Base-by-base conservation (phyloP, 2,797 vertebrate genomes). In the Sebastolobus altivelis region DNA sequence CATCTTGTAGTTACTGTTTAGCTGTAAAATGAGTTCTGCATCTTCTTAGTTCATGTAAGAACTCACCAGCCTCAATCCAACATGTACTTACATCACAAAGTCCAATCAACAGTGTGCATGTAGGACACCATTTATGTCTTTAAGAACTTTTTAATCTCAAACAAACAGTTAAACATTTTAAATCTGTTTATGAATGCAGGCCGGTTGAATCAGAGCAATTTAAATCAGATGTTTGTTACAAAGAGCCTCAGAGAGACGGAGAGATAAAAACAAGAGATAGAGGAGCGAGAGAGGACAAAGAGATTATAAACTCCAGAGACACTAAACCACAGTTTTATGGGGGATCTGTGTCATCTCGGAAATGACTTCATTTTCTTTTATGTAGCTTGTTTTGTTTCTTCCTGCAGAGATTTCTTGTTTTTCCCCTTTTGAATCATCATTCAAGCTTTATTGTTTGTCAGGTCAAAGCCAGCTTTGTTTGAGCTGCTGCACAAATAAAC, bases 211-310 rank as follows among this genome's bases (percentile, higher is more conserved):
- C 46, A 49, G 16, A 49, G 14, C 37, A 37, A 20, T 54, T 63
- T 22, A 52, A 59, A 65, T 69, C n/a, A 6, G 46, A 65, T 33
- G 31, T 80, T 70, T 22, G 52, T 31, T 5, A 55, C 70, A 60
- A 27, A 74, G 56, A 16, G 29, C 11, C 72, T 62, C 46, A 25
- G 55, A 69, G 58, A 68, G 43, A 8, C 49, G 49, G 46, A 66
- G n/a, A 72, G 40, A 77, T 22, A n/a, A 65, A 65, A 66, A 83
- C 52, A 74, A 10, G 38, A 77, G 82, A 77, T 60, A 43, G 31
- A 1, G 8, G n/a, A 83, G 43, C 31, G 78, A 73, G 71, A 79
- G 56, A 55, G 13, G 55, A 79, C 20, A 9, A 66, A 76, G 43
- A 46, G 58, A 75, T 69, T n/a, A 71, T 11, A 67, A 46, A 37